Evolutionary conservation across 1,140 invertebrate genomes (phyloP).

Genomic region (Lepidurus arcticus): DNA sequence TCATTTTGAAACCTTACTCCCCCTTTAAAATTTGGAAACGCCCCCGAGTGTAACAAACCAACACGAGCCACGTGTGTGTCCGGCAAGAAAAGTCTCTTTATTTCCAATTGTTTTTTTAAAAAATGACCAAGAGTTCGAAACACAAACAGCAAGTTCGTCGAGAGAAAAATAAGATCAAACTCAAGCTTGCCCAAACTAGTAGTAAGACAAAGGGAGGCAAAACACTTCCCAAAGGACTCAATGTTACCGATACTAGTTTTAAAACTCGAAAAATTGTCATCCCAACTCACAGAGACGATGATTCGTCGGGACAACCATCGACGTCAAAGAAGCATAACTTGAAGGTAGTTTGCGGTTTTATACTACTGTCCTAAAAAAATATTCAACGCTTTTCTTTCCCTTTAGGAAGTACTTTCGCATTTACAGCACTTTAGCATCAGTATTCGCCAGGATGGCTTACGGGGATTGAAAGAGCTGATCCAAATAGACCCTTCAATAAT

Average conservation of each 20-base stretch:
- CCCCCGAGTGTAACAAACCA: too few species aligned
- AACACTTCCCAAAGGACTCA: constrained; percentile 31
- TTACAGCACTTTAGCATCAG: constrained; percentile 27
- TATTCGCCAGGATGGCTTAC: constrained; percentile 31
- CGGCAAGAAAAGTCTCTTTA: too few species aligned
- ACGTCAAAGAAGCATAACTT: constrained; percentile 30
- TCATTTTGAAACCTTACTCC: too few species aligned
- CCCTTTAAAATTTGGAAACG: too few species aligned
- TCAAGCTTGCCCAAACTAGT: constrained; percentile 25
- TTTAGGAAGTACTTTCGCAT: constrained; percentile 29
- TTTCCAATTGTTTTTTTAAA: neutral
- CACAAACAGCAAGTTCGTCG: constrained; percentile 28
- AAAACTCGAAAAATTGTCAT: constrained; percentile 32
- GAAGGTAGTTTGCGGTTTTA: constrained; percentile 6
- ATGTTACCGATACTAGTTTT: constrained; percentile 33
- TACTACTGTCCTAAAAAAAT: neutral
- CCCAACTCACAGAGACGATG: constrained; percentile 24
- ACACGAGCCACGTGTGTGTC: too few species aligned
- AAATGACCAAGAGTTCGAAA: constrained; percentile 33
- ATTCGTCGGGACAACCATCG: neutral
- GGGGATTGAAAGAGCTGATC: constrained; percentile 30
- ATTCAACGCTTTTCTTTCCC: neutral
- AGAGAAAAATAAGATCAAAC: constrained; percentile 33
- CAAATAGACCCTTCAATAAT: constrained; percentile 27
- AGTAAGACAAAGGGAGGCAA: constrained; percentile 28